Conservation (phyloP, 2,113 vertebrate species). For the Cynopterus brachyotis region DNA sequence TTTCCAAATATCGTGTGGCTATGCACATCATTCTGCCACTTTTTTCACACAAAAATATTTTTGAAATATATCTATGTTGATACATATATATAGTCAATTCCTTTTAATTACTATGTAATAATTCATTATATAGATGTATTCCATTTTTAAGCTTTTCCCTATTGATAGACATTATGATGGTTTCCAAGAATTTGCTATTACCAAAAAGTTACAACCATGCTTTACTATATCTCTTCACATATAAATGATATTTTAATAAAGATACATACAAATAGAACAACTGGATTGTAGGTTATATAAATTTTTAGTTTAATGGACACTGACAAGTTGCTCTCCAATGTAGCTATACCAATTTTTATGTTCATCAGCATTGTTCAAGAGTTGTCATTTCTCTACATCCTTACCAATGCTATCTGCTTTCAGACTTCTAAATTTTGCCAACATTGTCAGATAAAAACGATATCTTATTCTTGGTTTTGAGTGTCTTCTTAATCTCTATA, state of each 20-base stretch:
- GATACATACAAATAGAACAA: not conserved
- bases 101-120: not conserved
- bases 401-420: not conserved
- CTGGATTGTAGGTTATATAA: not conserved
- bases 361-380: not conserved
- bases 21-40: not conserved
- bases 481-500: not conserved
- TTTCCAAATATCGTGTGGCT: not conserved
- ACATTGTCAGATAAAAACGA: not conserved
- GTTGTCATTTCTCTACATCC: not conserved
- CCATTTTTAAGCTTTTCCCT: not conserved
- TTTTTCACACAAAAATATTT: constrained; percentile 10
- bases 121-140: not conserved
- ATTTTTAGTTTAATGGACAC: not conserved
- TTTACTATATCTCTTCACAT: not conserved
- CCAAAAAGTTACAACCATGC: not conserved
- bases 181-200: constrained; percentile 9
- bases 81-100: not conserved
- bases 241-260: not conserved
- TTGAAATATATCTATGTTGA: not conserved
- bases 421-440: not conserved
- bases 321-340: not conserved
- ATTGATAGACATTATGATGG: not conserved
- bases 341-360: not conserved
- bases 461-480: not conserved